Percentiles rank a stretch among this genome's conserved stretches.
Evolutionary conservation across 2,888 invertebrate species (phyloP).

Genomic region (Dorcus parallelipipedus): DNA sequence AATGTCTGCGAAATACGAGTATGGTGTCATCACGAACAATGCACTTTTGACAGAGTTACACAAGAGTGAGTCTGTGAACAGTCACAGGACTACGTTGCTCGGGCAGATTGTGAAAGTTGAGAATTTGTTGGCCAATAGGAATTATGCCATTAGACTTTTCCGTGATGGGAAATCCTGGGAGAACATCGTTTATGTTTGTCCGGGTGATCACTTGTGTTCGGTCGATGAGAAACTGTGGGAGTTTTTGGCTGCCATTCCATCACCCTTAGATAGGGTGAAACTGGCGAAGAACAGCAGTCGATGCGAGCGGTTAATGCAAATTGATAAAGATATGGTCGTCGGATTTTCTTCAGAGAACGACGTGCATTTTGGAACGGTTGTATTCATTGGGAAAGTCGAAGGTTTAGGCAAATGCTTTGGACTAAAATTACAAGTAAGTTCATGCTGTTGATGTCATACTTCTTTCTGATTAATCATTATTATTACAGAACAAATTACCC

Average conservation of each 20-base stretch:
- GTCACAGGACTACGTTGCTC: slow-evolving; percentile 39
- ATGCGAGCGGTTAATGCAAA: slow-evolving; percentile 48
- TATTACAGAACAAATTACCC: slow-evolving; percentile 13
- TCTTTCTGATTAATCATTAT: slow-evolving; percentile 1
- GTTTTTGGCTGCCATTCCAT: slow-evolving; percentile 52
- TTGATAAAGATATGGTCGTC: slow-evolving; percentile 43
- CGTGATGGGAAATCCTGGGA: slow-evolving; percentile 43
- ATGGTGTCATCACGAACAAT: slow-evolving; percentile 23
- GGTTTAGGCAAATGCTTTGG: slow-evolving; percentile 58
- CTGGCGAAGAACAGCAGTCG: slow-evolving; percentile 48
- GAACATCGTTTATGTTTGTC: slow-evolving; percentile 37
- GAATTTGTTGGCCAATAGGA: slow-evolving; percentile 26
- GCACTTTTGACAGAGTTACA: slow-evolving; percentile 20
- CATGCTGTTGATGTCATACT: slow-evolving; percentile 1
- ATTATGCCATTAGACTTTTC: slow-evolving; percentile 38
- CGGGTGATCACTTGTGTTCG: slow-evolving; percentile 33
- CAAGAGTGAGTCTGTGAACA: slow-evolving; percentile 7
- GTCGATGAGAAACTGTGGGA: slow-evolving; percentile 50
- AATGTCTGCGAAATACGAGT: slow-evolving; percentile 19
- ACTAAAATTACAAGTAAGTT: slow-evolving; percentile 55
- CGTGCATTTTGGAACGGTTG: slow-evolving; percentile 48
- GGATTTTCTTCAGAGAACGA: slow-evolving; percentile 44
- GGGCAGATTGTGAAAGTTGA: slow-evolving; percentile 45
- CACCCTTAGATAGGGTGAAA: slow-evolving; percentile 52
- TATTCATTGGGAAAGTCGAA: slow-evolving; percentile 54